These are phyloP conservation scores for Lacerta agilis DNA, from an alignment of 2,797 vertebrate species.

Conservation along the genomic window DNA sequence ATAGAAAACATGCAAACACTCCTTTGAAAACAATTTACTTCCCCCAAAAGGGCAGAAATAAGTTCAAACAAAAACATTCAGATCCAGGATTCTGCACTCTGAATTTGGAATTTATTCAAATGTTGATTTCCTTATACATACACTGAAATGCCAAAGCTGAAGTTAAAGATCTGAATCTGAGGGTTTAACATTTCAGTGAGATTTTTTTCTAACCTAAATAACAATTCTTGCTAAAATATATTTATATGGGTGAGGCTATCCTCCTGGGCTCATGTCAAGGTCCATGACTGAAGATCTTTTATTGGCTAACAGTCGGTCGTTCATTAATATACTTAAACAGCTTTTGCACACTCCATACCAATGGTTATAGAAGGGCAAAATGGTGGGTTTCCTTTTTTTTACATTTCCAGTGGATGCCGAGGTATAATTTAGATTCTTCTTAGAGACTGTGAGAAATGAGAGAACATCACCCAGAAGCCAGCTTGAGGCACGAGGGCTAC, in stretches of 20 bases:
- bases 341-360: not conserved
- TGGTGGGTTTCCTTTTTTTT: no score
- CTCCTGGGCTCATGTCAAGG: not conserved
- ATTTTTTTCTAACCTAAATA: not conserved
- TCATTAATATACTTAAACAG: not conserved
- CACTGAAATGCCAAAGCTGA: not conserved
- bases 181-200: not conserved
- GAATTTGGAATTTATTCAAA: not conserved
- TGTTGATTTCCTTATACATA: not conserved
- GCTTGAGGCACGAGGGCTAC: not conserved
- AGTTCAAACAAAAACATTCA: not conserved
- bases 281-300: not conserved
- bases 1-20: not conserved
- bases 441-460: not conserved
- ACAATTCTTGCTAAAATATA: no score
- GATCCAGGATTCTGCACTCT: not conserved
- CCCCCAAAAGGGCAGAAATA: not conserved
- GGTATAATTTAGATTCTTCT: not conserved
- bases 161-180: not conserved
- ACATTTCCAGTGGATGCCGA: not conserved
- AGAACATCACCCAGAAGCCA: not conserved
- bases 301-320: not conserved
- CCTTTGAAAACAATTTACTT: not conserved
- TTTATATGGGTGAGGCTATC: not conserved
- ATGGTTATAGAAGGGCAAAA: not conserved